Conservation (phyloP, 2,888 invertebrate species). For the Lepeophtheirus nordmannii region DNA sequence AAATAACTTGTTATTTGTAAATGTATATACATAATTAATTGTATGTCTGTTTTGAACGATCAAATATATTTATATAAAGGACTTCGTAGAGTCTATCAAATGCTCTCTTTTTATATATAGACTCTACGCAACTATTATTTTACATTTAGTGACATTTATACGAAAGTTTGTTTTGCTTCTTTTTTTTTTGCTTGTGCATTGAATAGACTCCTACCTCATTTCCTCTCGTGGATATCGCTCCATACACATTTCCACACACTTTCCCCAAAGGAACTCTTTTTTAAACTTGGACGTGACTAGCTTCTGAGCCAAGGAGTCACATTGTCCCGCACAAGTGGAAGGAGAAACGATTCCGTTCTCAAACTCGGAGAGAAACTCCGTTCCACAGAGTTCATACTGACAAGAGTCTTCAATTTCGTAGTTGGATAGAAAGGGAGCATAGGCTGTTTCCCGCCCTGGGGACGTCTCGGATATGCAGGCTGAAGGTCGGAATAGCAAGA, state of each 20-base stretch:
- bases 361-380: constrained; percentile 3
- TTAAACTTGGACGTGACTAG: constrained; percentile 13
- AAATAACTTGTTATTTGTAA: too few species aligned
- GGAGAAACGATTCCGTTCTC: not conserved
- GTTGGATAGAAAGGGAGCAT: constrained; percentile 2
- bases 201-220: not conserved
- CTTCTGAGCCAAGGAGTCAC: constrained; percentile 7
- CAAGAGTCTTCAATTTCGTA: constrained; percentile 9
- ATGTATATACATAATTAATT: too few species aligned
- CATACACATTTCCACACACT: constrained; percentile 7
- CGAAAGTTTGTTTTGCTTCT: too few species aligned
- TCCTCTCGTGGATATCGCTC: constrained; percentile 10
- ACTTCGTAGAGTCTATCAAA: too few species aligned
- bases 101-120: too few species aligned
- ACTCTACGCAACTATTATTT: too few species aligned
- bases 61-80: too few species aligned
- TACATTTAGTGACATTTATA: too few species aligned
- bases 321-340: constrained; percentile 3
- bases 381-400: constrained; percentile 11
- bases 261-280: constrained; percentile 18
- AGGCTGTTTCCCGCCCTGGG: not conserved
- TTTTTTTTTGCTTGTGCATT: too few species aligned
- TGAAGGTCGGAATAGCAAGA: constrained; percentile 19
- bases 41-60: too few species aligned
- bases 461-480: not conserved